Conservation (phyloP, 2,888 invertebrate species). For the Notodromas monacha region DNA sequence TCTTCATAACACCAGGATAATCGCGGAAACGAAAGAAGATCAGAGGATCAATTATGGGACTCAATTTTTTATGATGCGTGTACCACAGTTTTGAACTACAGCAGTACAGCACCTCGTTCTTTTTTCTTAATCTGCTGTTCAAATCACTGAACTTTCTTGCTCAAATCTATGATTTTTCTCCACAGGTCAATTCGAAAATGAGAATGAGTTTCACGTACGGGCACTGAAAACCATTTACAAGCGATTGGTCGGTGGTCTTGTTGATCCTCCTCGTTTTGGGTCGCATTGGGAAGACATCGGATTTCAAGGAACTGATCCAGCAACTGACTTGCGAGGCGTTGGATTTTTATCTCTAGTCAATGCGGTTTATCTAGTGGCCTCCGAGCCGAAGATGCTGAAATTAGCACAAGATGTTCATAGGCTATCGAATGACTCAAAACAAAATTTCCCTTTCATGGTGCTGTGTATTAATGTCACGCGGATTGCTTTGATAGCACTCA, state of each 20-base stretch:
- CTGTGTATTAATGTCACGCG: slow-evolving; percentile 22
- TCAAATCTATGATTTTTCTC: too few relatives aligned
- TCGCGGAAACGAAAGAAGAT: too few relatives aligned
- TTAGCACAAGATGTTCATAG: slow-evolving; percentile 17
- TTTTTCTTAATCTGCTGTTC: too few relatives aligned
- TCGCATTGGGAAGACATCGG: slow-evolving; percentile 23
- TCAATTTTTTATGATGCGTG: too few relatives aligned
- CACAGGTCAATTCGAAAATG: slow-evolving; percentile 17
- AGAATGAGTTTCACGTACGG: slow-evolving; percentile 16
- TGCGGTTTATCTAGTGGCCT: slow-evolving; percentile 17
- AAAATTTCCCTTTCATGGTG: slow-evolving; percentile 23
- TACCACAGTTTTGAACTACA: too few relatives aligned
- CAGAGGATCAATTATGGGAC: too few relatives aligned
- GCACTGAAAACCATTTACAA: slow-evolving; percentile 20
- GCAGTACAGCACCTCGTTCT: too few relatives aligned
- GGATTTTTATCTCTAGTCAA: slow-evolving; percentile 21
- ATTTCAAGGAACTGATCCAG: slow-evolving; percentile 21
- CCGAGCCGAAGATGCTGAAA: slow-evolving; percentile 12
- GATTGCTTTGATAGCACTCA: slow-evolving; percentile 19
- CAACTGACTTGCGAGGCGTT: slow-evolving; percentile 21
- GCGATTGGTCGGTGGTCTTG: slow-evolving; percentile 16
- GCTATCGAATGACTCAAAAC: slow-evolving; percentile 17
- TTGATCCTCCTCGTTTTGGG: slow-evolving; percentile 19
- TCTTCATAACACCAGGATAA: too few relatives aligned
- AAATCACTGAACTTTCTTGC: too few relatives aligned